Evolutionary conservation across 2,888 invertebrate genomes (phyloP), one percentile per base, ranked within the genome.

Genomic region (Limenitis camilla): DNA sequence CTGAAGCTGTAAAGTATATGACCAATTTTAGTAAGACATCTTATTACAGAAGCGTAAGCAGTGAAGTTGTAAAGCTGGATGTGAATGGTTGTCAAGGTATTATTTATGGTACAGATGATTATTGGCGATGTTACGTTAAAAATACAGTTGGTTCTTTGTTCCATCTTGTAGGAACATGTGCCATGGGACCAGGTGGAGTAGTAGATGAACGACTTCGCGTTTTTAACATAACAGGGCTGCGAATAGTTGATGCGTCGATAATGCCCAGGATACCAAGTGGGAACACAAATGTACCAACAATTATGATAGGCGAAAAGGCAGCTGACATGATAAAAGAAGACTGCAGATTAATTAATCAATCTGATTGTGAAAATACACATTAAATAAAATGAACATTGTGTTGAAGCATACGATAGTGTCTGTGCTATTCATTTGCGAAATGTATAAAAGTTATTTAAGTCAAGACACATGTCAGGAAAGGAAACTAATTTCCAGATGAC

Each of bases 91-190:
- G 93, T 65, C 76, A 81, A 6, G 64, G 76, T 1, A 63, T 81
- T 5, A 56, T 64, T 1, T 89, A 88, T 66, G 89, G 81, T 19
- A 79, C 88, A 0, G 90, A 92, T 67, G 75, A 76, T 0, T 93
- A 92, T 63, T 92, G 92, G 90, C 81, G 81, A 40, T 93, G 93
- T 64, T 89, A 90, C 63, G 82, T 88, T 0, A 80, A 86, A 36
- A 88, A 88, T 55, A 75, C 90, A 11, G 88, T 90, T 0, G 76
- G 86, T 30, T 89, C 91, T 6, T 77, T 92, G 48, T 89, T 90
- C 53, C 92, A 92, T 68, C 89, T 90, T 32, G 89, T 88, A 0
- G 87, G 88, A 0, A 80, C 84, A 1, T 85, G 84, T 50, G 69
- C 71, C 3, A 85, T 86, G 83, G 83, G 81, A 0, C 55, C 55